Conservation (phyloP, 2,797 vertebrate genomes). For the Microhierax caerulescens region DNA sequence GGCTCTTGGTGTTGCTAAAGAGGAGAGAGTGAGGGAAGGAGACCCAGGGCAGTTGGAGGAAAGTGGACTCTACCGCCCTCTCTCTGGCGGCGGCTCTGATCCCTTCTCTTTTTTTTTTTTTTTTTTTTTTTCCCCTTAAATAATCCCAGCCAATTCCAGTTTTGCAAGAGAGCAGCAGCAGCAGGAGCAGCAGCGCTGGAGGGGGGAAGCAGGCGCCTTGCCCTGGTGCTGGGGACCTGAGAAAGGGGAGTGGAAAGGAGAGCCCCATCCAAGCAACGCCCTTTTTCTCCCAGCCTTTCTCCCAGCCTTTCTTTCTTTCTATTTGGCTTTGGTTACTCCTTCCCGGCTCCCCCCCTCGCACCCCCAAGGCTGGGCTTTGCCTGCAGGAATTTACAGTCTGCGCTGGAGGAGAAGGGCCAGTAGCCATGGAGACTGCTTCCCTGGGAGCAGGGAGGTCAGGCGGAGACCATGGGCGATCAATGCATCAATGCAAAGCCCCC, state of each 20-base stretch:
- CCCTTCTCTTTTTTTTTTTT: slow-evolving; percentile 73
- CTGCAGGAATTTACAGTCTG: slow-evolving; percentile 87
- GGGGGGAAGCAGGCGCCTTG: slow-evolving; percentile 66
- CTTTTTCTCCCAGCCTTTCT: slow-evolving; percentile 69
- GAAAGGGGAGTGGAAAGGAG: slow-evolving; percentile 84
- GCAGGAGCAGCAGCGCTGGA: slow-evolving; percentile 52
- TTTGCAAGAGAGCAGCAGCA: slow-evolving; percentile 73
- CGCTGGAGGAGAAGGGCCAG: slow-evolving; percentile 78
- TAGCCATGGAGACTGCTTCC: slow-evolving; percentile 87
- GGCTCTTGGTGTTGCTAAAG: slow-evolving; percentile 59
- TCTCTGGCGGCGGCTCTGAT: slow-evolving; percentile 64
- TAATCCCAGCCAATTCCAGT: slow-evolving; percentile 83
- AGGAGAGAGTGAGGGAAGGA: slow-evolving; percentile 62
- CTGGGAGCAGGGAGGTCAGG: slow-evolving; percentile 83
- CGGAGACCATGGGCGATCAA: slow-evolving; percentile 82
- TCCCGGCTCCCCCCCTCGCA: slow-evolving; percentile 72
- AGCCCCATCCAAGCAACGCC: slow-evolving; percentile 81
- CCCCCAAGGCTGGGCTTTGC: slow-evolving; percentile 78
- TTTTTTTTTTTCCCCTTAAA: slow-evolving; percentile 68
- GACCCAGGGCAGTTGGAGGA: slow-evolving; percentile 60
- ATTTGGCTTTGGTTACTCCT: slow-evolving; percentile 74
- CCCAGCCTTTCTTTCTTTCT: slow-evolving; percentile 70
- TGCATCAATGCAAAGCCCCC: slow-evolving; percentile 81
- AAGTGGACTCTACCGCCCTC: slow-evolving; percentile 72
- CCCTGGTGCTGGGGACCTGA: slow-evolving; percentile 75